Evolutionary conservation across 92 coral and sea anemone genomes (phyloP), one percentile per base, ranked within the genome.

Genomic region (Palythoa grandiflora): DNA sequence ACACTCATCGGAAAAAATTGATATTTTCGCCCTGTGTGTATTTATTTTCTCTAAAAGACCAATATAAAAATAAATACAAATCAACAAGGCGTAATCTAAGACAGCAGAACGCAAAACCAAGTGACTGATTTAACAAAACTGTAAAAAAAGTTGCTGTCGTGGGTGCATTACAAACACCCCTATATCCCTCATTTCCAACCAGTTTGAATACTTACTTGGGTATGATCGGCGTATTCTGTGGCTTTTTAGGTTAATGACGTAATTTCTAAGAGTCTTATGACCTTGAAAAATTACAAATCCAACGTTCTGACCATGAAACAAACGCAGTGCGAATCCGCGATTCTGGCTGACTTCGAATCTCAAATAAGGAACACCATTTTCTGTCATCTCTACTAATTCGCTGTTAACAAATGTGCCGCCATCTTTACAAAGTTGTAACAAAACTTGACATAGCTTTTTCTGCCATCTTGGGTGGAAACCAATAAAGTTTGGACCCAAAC

Each of bases 201-300:
- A 40, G 57, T 17, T 2, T 4, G n/a, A 2, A 40, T 53, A 59
- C 71, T 28, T 57, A 80, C 88, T 77, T 78, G 87, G 86, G 38
- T 36, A 37, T 9, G 91, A 81, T 20, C 91, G 72, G 17, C 73
- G 71, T 17, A 9, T 47, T 51, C 88, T 88, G 71, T 28, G 70
- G 1, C n/a, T 9, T 38, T 20, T 15, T 16, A 61, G 44, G 47
- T 78, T 59, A 44, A 88, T 83, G 48, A 78, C 80, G 21, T 88
- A 88, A 19, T 75, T 35, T 88, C 54, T 73, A 17, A 83, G 60
- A 11, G 60, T 72, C 9, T 20, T 63, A 20, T 53, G 57, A 12
- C 61, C 80, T 47, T 75, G 53, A 21, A 50, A 21, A 88, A 81
- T 75, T 20, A 59, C 86, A 71, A 88, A 88, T 1, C 80, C 88